Conservation (phyloP, 23 tunicate genomes). For the Clavelina lepadiformis region DNA sequence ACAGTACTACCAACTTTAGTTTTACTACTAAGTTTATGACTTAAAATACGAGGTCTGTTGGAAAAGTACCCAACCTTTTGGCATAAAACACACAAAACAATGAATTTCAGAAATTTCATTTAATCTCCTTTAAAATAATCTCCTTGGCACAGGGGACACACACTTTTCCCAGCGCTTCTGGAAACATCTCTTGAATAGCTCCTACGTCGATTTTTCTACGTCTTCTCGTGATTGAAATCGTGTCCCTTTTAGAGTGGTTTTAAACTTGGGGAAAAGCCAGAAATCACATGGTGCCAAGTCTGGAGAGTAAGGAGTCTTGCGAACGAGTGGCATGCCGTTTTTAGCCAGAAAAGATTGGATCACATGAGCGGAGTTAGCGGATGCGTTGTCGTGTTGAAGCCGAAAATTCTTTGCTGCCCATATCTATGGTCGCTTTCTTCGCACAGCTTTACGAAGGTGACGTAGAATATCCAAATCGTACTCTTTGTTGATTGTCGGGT, state of each 20-base stretch:
- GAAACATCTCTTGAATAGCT: constrained; percentile 14
- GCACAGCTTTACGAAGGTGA: constrained; percentile 7
- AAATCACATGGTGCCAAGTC: constrained; percentile 10
- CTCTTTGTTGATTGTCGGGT: too few relatives aligned
- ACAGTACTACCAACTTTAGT: too few relatives aligned
- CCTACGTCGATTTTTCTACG: constrained; percentile 5
- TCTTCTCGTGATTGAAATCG: constrained; percentile 2
- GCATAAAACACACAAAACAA: too few relatives aligned
- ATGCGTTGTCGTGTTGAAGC: constrained; percentile 11
- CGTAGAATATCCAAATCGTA: constrained; percentile 2
- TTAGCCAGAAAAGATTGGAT: not conserved
- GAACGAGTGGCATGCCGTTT: too few relatives aligned
- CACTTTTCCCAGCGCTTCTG: too few relatives aligned
- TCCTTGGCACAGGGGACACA: too few relatives aligned
- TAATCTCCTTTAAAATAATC: too few relatives aligned
- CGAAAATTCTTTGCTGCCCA: constrained; percentile 9
- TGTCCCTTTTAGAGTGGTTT: constrained; percentile 1
- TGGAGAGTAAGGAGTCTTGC: constrained; percentile 3
- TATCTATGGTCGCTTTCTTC: not conserved
- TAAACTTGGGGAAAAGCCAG: constrained; percentile 4
- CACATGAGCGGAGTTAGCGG: constrained; percentile 1
- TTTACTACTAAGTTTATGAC: too few relatives aligned
- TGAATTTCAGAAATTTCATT: too few relatives aligned
- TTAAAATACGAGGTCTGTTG: too few relatives aligned
- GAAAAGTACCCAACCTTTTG: too few relatives aligned